These are phyloP conservation scores for Melieria crassipennis DNA, from an alignment of 2,888 invertebrate genomes.

Conservation along the genomic window DNA sequence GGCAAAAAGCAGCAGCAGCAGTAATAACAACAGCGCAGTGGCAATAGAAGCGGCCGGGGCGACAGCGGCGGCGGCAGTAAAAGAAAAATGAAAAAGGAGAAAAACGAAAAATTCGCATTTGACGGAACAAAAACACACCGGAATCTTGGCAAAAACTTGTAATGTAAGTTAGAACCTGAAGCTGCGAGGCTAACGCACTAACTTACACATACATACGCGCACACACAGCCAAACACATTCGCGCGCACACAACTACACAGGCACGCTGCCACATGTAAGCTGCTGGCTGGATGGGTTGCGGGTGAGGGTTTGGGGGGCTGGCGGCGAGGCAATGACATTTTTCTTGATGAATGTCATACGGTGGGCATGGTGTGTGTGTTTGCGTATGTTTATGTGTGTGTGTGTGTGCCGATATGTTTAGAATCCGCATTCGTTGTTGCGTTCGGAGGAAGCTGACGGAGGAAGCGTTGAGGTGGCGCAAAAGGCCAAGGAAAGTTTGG, in stretches of 20 bases:
- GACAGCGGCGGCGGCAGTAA: not conserved
- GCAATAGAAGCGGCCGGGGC: not conserved
- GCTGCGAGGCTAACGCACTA: slow-evolving; percentile 54
- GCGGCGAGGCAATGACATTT: slow-evolving; percentile 53
- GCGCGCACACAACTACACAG: slow-evolving; percentile 7
- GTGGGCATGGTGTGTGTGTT: slow-evolving; percentile 14
- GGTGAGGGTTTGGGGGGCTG: not conserved
- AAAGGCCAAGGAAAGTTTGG: slow-evolving; percentile 19
- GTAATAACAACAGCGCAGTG: slow-evolving; percentile 28
- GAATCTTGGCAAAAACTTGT: slow-evolving; percentile 43
- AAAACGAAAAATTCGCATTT: slow-evolving; percentile 23
- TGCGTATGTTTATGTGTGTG: not conserved
- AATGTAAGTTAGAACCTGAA: slow-evolving; percentile 53
- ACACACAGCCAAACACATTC: slow-evolving; percentile 40
- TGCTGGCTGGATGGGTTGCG: too few species aligned
- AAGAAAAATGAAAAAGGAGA: slow-evolving; percentile 27
- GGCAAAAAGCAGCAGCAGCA: slow-evolving; percentile 4
- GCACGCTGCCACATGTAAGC: not conserved
- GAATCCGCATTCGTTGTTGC: not conserved
- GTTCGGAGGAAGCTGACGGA: not conserved
- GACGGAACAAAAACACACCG: slow-evolving; percentile 43
- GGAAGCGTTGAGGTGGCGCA: slow-evolving; percentile 15
- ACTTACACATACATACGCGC: slow-evolving; percentile 42
- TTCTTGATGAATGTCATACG: slow-evolving; percentile 55
- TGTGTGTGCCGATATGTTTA: not conserved